These are phyloP conservation scores for Diarsia brunnea DNA, from an alignment of 2,888 invertebrate genomes.

Conservation along the genomic window DNA sequence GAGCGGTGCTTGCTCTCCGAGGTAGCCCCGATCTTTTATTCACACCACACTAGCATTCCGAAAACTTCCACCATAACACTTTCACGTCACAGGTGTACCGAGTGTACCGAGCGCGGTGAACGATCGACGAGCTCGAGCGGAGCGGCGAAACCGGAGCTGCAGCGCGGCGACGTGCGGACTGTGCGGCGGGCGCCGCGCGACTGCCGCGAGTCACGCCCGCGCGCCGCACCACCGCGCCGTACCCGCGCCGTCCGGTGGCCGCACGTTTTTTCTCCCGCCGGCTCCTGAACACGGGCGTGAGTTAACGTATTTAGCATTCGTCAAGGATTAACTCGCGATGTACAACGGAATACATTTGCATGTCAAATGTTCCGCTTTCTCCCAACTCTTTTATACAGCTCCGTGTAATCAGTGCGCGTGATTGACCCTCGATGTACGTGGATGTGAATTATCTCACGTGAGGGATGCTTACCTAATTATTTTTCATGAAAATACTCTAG, in stretches of 20 bases:
- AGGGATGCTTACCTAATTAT: slow-evolving; percentile 10
- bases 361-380: slow-evolving; percentile 43
- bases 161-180: slow-evolving; percentile 44
- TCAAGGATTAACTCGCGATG: slow-evolving; percentile 63
- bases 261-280: slow-evolving; percentile 58
- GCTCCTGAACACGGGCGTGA: slow-evolving; percentile 56
- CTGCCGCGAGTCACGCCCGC: slow-evolving; percentile 71
- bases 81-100: slow-evolving; percentile 65
- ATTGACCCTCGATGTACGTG: slow-evolving; percentile 35
- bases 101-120: slow-evolving; percentile 35
- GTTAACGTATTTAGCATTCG: slow-evolving; percentile 67
- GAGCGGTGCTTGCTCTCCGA: slow-evolving; percentile 81
- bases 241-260: slow-evolving; percentile 38
- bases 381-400: slow-evolving; percentile 41
- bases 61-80: slow-evolving; percentile 72
- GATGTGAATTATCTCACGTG: slow-evolving; percentile 8
- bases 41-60: slow-evolving; percentile 76
- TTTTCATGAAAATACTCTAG: background rate
- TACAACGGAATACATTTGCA: slow-evolving; percentile 63
- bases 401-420: slow-evolving; percentile 46
- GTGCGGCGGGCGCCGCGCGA: slow-evolving; percentile 81
- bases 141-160: background rate
- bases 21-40: slow-evolving; percentile 77
- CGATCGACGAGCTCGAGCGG: slow-evolving; percentile 41
- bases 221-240: slow-evolving; percentile 40